Percentiles rank a stretch among this genome's conserved stretches.
phyloP scores from a whole-genome alignment of 2,888 invertebrate species.

The Busseola fusca region DNA sequence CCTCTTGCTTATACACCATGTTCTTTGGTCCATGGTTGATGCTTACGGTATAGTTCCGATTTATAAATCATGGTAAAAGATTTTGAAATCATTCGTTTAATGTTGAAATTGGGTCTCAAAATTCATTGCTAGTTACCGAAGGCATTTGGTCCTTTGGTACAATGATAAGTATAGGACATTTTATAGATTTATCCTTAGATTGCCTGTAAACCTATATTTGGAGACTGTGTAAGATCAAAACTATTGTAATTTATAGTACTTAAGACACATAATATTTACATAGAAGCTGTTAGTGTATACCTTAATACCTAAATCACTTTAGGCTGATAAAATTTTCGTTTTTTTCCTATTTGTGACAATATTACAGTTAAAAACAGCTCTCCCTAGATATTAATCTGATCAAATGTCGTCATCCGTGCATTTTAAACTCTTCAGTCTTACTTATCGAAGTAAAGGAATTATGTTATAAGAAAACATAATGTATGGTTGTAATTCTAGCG shows the following conservation, averaged over 20 bases:
- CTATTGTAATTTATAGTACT: not conserved
- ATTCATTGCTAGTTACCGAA: not conserved
- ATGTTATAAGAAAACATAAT: conserved; percentile 35
- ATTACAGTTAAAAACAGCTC: too few species aligned
- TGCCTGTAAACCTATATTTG: too few species aligned
- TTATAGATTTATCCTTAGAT: not conserved
- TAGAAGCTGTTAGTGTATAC: not conserved
- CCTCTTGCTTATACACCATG: not conserved
- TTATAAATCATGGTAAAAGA: not conserved
- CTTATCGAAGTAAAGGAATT: conserved; percentile 17
- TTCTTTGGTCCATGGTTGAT: not conserved
- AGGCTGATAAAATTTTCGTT: too few species aligned
- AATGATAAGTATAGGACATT: not conserved
- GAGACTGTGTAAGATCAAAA: not conserved
- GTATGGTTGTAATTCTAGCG: conserved; percentile 35
- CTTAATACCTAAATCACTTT: too few species aligned
- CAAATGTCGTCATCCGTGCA: not conserved
- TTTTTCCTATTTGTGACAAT: too few species aligned
- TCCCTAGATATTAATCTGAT: not conserved
- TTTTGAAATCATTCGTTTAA: not conserved
- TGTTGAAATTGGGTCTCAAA: not conserved
- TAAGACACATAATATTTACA: not conserved
- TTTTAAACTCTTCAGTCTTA: not conserved
- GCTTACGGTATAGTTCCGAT: not conserved
- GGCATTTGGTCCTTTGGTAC: not conserved